Percentiles rank a stretch among this genome's conserved stretches.
Evolutionary conservation across 1,140 invertebrate genomes (phyloP).

Genomic region (Aphelenchoides besseyi): DNA sequence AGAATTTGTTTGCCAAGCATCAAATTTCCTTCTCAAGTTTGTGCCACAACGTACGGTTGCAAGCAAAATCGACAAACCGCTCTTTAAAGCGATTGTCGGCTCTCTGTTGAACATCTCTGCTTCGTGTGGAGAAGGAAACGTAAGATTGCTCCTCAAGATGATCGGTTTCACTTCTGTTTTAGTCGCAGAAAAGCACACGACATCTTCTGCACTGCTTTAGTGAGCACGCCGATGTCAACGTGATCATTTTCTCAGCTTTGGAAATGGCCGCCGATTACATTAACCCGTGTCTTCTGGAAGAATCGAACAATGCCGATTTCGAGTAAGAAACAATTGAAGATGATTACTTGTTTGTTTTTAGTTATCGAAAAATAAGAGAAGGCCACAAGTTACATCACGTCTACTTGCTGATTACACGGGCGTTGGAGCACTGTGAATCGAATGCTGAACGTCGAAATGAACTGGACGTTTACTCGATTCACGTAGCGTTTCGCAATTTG

Average conservation of each 20-base stretch:
- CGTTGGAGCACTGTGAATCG: background rate
- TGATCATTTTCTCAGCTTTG: background rate
- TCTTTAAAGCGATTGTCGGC: background rate
- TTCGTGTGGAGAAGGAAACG: background rate
- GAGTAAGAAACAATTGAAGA: too few relatives aligned
- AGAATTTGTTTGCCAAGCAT: background rate
- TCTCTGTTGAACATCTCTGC: background rate
- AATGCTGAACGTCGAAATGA: background rate
- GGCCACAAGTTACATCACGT: constrained; percentile 3
- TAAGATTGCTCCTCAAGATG: background rate
- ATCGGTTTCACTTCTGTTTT: background rate
- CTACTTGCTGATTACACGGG: background rate
- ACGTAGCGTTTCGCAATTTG: background rate
- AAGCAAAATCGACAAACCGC: background rate
- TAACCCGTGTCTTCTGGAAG: background rate
- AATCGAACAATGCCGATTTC: background rate
- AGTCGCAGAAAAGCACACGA: background rate
- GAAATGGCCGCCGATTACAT: background rate
- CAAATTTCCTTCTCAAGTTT: constrained; percentile 12
- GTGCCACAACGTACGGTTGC: background rate
- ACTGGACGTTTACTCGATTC: background rate
- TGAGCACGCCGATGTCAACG: background rate
- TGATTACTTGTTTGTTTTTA: background rate
- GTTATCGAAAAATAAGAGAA: background rate
- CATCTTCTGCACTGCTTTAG: background rate